Evolutionary conservation across 2,888 invertebrate species (phyloP).

Genomic region (Tyria jacobaeae): DNA sequence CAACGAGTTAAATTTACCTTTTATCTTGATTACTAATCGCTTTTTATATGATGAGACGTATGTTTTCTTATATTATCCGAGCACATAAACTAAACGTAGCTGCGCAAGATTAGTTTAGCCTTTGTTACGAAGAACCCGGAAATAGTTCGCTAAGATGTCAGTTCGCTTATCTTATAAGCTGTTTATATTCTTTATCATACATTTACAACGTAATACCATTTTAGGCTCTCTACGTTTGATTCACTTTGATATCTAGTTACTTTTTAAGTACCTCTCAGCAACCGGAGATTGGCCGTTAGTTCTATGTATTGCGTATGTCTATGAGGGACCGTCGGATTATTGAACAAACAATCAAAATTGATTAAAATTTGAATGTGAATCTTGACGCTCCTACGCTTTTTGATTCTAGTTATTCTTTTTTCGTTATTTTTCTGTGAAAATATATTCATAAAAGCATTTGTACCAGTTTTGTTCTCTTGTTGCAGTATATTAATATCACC

Average conservation of each 20-base stretch:
- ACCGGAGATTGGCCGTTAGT: constrained; percentile 8
- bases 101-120: background rate
- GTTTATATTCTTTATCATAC: background rate
- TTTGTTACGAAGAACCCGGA: background rate
- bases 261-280: background rate
- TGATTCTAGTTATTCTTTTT: background rate
- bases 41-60: constrained; percentile 4
- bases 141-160: background rate
- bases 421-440: background rate
- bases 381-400: no score
- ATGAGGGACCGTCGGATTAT: no score
- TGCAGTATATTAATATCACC: background rate
- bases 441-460: background rate
- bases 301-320: background rate
- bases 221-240: background rate
- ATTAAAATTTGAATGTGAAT: no score
- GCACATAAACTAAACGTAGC: background rate
- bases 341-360: no score
- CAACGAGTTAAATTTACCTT: constrained; percentile 56
- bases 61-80: constrained; percentile 1
- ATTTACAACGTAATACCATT: background rate
- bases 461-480: background rate
- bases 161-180: background rate
- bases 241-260: background rate
- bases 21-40: constrained; percentile 32